Percentiles rank a stretch among this genome's conserved stretches.
Conservation (phyloP, 2,888 invertebrate genomes). For the Syrista parreyssii region DNA sequence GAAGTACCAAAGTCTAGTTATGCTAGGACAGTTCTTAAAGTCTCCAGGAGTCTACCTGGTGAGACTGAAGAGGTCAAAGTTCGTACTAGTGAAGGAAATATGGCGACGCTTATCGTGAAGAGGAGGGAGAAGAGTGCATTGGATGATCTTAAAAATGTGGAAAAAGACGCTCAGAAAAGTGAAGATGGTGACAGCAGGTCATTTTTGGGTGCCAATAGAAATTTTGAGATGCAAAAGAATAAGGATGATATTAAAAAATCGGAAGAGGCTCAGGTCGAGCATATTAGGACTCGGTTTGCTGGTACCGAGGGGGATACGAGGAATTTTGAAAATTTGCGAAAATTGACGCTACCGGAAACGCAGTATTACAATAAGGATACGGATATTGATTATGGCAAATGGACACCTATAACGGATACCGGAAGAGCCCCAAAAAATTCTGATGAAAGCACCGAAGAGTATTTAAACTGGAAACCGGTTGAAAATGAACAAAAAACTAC, state of each 20-base stretch:
- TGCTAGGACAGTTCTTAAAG: conserved; percentile 80
- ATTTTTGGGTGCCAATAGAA: not conserved
- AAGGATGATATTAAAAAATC: conserved; percentile 33
- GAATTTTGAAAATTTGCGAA: not conserved
- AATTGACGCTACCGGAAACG: not conserved
- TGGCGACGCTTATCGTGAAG: conserved; percentile 83
- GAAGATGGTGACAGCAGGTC: conserved; percentile 18
- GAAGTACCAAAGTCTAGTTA: conserved; percentile 69
- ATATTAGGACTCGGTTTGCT: conserved; percentile 32
- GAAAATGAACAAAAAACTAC: conserved; percentile 69
- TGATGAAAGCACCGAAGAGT: conserved; percentile 34
- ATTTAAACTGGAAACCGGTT: conserved; percentile 68
- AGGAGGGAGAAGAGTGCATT: conserved; percentile 69
- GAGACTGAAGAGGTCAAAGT: conserved; percentile 83
- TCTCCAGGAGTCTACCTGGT: conserved; percentile 81
- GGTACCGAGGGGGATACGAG: not conserved
- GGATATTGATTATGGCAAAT: conserved; percentile 46
- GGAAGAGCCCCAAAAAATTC: conserved; percentile 36
- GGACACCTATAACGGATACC: conserved; percentile 51
- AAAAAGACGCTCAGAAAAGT: conserved; percentile 12
- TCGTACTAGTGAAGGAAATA: conserved; percentile 78
- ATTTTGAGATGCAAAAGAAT: conserved; percentile 4
- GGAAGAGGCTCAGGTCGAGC: conserved; percentile 43
- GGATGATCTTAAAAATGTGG: not conserved
- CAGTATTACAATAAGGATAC: conserved; percentile 11